Percentiles rank a stretch among this genome's conserved stretches.
phyloP scores from a whole-genome alignment of 2,797 vertebrate genomes.

The Melanogrammus aeglefinus region DNA sequence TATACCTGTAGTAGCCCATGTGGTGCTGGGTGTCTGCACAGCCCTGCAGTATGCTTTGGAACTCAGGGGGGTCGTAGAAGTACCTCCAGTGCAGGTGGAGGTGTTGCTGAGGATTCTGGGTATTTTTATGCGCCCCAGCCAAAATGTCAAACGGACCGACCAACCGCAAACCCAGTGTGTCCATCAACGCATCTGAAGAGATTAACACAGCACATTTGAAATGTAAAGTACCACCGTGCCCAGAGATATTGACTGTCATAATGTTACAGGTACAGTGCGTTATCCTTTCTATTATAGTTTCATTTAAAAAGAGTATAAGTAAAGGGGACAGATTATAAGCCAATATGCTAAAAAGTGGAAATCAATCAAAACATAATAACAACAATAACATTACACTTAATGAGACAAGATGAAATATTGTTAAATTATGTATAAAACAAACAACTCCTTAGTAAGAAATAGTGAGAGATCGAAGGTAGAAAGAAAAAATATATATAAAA shows the following conservation, averaged over 20 bases:
- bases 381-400: no score
- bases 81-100: slow-evolving; percentile 92
- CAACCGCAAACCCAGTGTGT: slow-evolving; percentile 81
- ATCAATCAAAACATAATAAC: no score
- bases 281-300: not conserved
- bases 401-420: not conserved
- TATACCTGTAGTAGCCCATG: slow-evolving; percentile 95
- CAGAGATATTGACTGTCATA: not conserved
- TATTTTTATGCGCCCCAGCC: slow-evolving; percentile 81
- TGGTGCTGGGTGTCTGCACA: slow-evolving; percentile 83
- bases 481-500: not conserved
- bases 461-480: not conserved
- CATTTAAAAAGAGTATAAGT: not conserved
- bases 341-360: not conserved
- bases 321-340: not conserved
- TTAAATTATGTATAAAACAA: not conserved
- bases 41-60: slow-evolving; percentile 87
- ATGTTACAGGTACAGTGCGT: not conserved
- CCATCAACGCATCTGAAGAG: slow-evolving; percentile 77
- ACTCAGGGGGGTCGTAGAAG: slow-evolving; percentile 95
- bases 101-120: slow-evolving; percentile 73
- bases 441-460: not conserved
- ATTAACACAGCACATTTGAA: not conserved
- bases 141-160: slow-evolving; percentile 94
- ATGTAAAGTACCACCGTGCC: not conserved